Conservation (phyloP, 2,797 vertebrate genomes). For the Rousettus madagascariensis region DNA sequence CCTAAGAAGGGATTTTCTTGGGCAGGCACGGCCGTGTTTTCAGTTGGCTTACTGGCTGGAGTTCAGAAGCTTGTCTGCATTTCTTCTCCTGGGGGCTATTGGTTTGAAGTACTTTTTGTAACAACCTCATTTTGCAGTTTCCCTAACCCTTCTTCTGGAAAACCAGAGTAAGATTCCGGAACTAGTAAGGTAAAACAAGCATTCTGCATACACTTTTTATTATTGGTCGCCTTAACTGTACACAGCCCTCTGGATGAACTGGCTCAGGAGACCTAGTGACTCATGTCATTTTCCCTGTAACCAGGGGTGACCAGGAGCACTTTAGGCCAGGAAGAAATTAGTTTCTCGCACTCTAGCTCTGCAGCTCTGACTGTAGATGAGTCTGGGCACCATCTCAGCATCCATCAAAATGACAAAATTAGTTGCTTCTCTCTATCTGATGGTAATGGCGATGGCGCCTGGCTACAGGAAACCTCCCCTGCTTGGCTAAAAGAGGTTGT, state of each 20-base stretch:
- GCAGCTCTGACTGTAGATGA: not conserved
- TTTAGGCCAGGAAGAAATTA: conserved; percentile 53
- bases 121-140: not conserved
- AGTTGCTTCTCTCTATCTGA: conserved; percentile 51
- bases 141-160: not conserved
- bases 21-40: not conserved
- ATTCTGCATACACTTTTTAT: not conserved
- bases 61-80: not conserved
- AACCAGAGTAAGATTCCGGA: conserved; percentile 14
- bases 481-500: conserved; percentile 64
- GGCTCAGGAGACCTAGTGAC: not conserved
- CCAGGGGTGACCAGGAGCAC: not conserved
- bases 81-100: not conserved
- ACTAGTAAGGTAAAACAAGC: not conserved
- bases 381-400: not conserved
- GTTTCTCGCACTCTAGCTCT: conserved; percentile 21
- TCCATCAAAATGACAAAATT: conserved; percentile 74
- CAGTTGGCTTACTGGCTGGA: not conserved
- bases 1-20: not conserved
- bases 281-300: conserved; percentile 24
- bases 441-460: conserved; percentile 60
- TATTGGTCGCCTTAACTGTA: not conserved
- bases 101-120: not conserved
- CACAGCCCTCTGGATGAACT: not conserved
- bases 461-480: conserved; percentile 38